Percentiles rank a stretch among this genome's conserved stretches.
These are phyloP conservation scores for Parotia lawesii DNA, from an alignment of 2,113 vertebrate genomes.

Conservation along the genomic window DNA sequence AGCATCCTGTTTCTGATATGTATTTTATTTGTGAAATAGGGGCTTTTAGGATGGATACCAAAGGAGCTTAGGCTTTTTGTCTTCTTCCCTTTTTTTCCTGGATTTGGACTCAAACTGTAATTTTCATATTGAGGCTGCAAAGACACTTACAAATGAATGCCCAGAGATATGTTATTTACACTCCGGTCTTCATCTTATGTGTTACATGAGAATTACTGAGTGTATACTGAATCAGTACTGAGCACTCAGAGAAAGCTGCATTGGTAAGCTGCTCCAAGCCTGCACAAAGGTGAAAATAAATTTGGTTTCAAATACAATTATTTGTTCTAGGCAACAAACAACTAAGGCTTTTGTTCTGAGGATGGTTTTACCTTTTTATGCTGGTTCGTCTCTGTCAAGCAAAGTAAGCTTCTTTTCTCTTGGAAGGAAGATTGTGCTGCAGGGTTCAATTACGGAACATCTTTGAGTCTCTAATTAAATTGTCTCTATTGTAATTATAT, in stretches of 20 bases:
- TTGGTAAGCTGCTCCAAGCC: neutral
- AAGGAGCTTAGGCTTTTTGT: neutral
- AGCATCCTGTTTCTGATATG: neutral
- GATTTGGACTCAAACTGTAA: neutral
- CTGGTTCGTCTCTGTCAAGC: neutral
- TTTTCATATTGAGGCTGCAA: neutral
- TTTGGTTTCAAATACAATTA: neutral
- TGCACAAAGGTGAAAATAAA: neutral
- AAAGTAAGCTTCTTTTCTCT: neutral
- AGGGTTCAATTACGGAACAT: slow-evolving; percentile 24
- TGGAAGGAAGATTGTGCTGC: neutral
- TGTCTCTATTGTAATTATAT: slow-evolving; percentile 14
- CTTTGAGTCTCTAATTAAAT: slow-evolving; percentile 32
- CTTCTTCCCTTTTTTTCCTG: neutral
- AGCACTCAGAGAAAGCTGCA: neutral
- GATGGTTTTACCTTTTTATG: neutral
- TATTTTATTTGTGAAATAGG: neutral
- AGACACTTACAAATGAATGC: neutral
- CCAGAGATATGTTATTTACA: neutral
- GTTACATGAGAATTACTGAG: neutral
- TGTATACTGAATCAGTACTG: neutral
- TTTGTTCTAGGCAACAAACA: neutral
- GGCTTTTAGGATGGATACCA: neutral
- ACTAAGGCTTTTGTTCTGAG: neutral
- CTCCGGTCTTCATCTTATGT: neutral